Base-by-base conservation (phyloP, 2,888 invertebrate genomes). In the Ormyrus thymus region DNA sequence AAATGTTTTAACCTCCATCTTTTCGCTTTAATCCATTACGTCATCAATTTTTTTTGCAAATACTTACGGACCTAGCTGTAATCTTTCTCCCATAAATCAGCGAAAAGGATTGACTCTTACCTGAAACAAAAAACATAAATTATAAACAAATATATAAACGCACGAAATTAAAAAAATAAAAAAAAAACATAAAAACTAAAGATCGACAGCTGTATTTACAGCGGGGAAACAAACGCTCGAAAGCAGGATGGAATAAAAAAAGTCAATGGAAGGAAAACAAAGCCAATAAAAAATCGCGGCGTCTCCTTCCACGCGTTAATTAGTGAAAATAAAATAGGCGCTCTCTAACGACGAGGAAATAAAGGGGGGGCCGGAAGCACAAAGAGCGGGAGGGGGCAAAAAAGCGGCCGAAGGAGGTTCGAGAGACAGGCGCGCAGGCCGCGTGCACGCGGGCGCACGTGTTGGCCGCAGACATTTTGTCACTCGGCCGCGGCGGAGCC, bases 261-360 rank as follows among this genome's bases (percentile, higher is more conserved):
- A 43, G 13, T 13, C 46, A 64, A 58, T 29, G 29, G 43, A 46
- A 50, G 15, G 50, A 73, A 8, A 13, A 64, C 15, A 64, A 29
- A 29, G 45, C 11, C 29, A 48, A 50, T 0, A 6, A 10, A 68
- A 68, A 61, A 75, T 75, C 68, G 43, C 13, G 1, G 15, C 43
- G 55, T 51, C 46, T 9, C 9, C 43, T 43, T 43, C 11, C 11
- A 29, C 69, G 29, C 64, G 65, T 75, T 79, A 79, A 79, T 79
- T 75, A 70, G 69, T 75, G 70, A 74, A 79, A 74, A 79, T 70
- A 79, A 66, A 79, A 74, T n/a, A 64, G 58, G 62, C 64, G 5
- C 68, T 13, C 50, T 59, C 11, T 55, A 55, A 11, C 62, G 59
- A 29, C 15, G 50, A 58, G 65, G 64, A 70, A 70, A 75, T 70